Evolutionary conservation across 2,888 invertebrate genomes (phyloP).

Genomic region (Empis stercorea): DNA sequence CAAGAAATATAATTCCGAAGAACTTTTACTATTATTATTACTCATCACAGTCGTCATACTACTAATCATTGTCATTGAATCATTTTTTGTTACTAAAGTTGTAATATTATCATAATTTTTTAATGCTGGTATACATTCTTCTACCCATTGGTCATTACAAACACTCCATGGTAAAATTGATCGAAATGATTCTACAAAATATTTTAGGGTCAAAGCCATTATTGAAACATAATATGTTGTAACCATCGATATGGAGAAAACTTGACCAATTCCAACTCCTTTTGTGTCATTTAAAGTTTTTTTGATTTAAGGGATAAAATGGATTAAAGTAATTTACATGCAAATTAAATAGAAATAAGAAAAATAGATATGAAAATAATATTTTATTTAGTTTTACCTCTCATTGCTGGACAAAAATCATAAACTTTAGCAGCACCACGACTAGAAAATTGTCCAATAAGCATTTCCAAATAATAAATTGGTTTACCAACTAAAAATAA

Average conservation of each 20-base stretch:
- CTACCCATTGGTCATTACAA: slow-evolving; percentile 42
- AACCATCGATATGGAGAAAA: slow-evolving; percentile 42
- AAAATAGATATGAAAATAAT: background rate
- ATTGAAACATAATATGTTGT: slow-evolving; percentile 53
- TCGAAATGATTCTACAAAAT: slow-evolving; percentile 48
- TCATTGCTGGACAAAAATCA: slow-evolving; percentile 54
- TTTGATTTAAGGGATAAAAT: background rate
- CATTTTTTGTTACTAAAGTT: background rate
- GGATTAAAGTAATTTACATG: background rate
- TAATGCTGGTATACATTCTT: slow-evolving; percentile 34
- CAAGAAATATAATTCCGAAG: slow-evolving; percentile 37
- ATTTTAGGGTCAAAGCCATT: slow-evolving; percentile 51
- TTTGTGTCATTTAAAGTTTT: background rate
- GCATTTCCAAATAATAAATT: slow-evolving; percentile 60
- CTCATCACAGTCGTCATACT: too few relatives aligned
- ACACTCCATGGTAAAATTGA: slow-evolving; percentile 48
- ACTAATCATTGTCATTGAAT: background rate
- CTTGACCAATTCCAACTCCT: slow-evolving; percentile 47
- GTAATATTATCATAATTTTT: slow-evolving; percentile 20
- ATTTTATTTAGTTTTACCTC: slow-evolving; percentile 42
- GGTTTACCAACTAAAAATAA: slow-evolving; percentile 52
- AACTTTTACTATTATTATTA: slow-evolving; percentile 13
- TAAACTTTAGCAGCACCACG: slow-evolving; percentile 53
- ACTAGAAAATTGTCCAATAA: slow-evolving; percentile 60
- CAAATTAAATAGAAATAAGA: background rate